Conservation (phyloP, 2,888 invertebrate species). For the Steinernema carpocapsae region DNA sequence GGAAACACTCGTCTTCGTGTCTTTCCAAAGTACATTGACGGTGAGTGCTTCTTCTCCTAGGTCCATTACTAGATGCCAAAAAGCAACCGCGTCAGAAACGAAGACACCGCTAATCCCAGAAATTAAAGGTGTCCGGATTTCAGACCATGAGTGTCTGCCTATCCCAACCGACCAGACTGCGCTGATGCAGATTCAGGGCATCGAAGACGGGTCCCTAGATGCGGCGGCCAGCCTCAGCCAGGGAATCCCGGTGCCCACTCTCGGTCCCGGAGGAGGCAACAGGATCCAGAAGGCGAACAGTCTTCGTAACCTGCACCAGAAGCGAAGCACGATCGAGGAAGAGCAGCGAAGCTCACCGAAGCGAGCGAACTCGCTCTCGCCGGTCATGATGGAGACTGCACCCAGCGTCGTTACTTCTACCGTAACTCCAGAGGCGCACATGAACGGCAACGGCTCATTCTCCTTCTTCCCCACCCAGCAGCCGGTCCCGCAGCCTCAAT, state of each 20-base stretch:
- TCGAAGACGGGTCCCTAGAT: constrained; percentile 4
- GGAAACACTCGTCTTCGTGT: constrained; percentile 67
- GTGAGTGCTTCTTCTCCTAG: constrained; percentile 38
- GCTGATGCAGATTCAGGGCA: constrained; percentile 24
- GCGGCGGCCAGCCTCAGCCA: not conserved
- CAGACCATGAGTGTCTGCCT: constrained; percentile 55
- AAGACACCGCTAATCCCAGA: not conserved
- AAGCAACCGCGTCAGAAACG: no score
- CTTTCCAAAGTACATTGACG: constrained; percentile 68
- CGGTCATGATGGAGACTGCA: constrained; percentile 43
- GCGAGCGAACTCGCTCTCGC: constrained; percentile 53
- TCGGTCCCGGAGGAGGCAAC: not conserved
- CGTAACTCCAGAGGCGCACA: constrained; percentile 30
- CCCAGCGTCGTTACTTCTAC: constrained; percentile 11
- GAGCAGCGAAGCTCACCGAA: constrained; percentile 33
- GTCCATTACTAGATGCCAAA: not conserved
- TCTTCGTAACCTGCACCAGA: constrained; percentile 26
- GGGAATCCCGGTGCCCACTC: constrained; percentile 24
- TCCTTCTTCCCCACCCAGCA: constrained; percentile 33
- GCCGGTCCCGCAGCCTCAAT: not conserved
- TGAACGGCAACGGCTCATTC: constrained; percentile 36
- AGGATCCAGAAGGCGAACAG: constrained; percentile 22
- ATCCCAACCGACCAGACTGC: constrained; percentile 44
- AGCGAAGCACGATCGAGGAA: not conserved
- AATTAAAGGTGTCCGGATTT: constrained; percentile 24